Percentiles rank a stretch among this genome's conserved stretches.
Evolutionary conservation across 2,888 invertebrate species (phyloP).

Genomic region (Nomada goodeniana): DNA sequence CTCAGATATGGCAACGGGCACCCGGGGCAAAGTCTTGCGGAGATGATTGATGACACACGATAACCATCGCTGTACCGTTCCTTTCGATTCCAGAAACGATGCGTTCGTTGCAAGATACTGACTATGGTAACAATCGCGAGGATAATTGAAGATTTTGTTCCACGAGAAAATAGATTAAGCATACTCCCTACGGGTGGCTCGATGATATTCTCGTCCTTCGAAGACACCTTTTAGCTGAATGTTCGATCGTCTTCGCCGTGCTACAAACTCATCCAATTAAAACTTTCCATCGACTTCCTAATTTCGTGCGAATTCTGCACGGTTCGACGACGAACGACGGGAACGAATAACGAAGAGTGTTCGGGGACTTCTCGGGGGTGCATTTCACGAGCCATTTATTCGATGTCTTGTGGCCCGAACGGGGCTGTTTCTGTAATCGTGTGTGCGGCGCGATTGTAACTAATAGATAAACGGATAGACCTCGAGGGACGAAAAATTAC

Average conservation of each 20-base stretch:
- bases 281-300: constrained; percentile 24
- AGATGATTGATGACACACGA: constrained; percentile 29
- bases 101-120: too few species aligned
- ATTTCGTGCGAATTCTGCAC: constrained; percentile 13
- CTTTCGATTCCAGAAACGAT: background rate
- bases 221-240: background rate
- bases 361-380: background rate
- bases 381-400: background rate
- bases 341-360: background rate
- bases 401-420: background rate
- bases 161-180: too few species aligned
- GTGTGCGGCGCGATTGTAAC: background rate
- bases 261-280: constrained; percentile 28
- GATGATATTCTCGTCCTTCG: too few species aligned
- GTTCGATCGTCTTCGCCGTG: background rate
- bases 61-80: background rate
- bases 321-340: background rate
- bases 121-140: too few species aligned
- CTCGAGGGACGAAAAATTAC: too few species aligned
- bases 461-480: too few species aligned
- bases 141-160: too few species aligned
- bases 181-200: too few species aligned
- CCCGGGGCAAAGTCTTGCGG: constrained; percentile 16
- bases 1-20: constrained; percentile 11
- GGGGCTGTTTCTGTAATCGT: background rate